phyloP scores from a whole-genome alignment of 2,113 vertebrate species.

The Azemiops feae region DNA sequence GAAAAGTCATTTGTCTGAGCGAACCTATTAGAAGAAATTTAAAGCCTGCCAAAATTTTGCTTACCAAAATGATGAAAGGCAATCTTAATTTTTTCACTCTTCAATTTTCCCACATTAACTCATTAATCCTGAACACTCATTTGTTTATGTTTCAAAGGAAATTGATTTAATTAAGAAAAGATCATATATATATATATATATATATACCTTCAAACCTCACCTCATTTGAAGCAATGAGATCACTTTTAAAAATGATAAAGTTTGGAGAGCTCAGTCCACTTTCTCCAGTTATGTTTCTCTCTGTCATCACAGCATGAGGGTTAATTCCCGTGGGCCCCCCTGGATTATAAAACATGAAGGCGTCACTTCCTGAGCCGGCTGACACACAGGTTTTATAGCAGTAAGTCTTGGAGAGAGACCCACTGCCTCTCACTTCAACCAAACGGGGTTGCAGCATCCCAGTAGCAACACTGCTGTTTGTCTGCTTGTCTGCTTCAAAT shows the following conservation, averaged over 20 bases:
- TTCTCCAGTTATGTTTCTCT: constrained; percentile 91
- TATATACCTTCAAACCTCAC: constrained; percentile 62
- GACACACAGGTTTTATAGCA: constrained; percentile 97
- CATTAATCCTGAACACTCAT: constrained; percentile 2
- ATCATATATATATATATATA: constrained; percentile 1
- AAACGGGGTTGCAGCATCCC: constrained; percentile 88
- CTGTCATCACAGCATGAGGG: constrained; percentile 82
- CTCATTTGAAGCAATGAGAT: constrained; percentile 87
- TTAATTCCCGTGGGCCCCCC: constrained; percentile 82
- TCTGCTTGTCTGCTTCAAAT: constrained; percentile 80
- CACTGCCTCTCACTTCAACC: constrained; percentile 93
- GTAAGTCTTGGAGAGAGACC: constrained; percentile 95
- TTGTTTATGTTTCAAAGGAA: background rate
- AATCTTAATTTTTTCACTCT: background rate
- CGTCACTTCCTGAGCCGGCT: constrained; percentile 92
- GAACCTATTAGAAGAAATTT: constrained; percentile 33
- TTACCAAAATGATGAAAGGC: constrained; percentile 39
- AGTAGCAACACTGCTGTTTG: constrained; percentile 84
- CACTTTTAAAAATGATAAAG: constrained; percentile 86
- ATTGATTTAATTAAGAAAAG: background rate
- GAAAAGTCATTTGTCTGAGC: background rate
- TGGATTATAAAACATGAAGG: constrained; percentile 98
- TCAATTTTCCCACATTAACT: background rate
- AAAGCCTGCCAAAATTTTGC: constrained; percentile 36
- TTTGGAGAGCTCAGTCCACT: constrained; percentile 85